Evolutionary conservation across 2,888 invertebrate genomes (phyloP).

Genomic region (Oithona nana): DNA sequence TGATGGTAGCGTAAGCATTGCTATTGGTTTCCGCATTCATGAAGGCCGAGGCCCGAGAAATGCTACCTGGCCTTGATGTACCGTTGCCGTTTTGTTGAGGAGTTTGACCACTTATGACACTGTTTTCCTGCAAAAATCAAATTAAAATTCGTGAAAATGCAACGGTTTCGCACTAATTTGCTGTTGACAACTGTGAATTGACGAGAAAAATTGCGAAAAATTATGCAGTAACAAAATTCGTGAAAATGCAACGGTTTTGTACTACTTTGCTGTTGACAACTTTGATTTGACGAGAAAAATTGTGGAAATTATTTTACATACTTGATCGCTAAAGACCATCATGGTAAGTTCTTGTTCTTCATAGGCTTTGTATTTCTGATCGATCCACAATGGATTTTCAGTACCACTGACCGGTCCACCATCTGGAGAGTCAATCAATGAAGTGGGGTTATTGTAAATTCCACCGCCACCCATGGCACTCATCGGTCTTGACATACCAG

Average conservation of each 20-base stretch:
- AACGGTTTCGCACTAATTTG: too few species aligned
- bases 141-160: too few species aligned
- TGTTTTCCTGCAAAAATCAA: constrained; percentile 20
- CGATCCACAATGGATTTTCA: constrained; percentile 79
- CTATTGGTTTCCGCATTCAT: constrained; percentile 35
- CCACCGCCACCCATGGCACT: not conserved
- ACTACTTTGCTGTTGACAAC: too few species aligned
- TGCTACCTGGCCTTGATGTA: not conserved
- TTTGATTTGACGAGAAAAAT: too few species aligned
- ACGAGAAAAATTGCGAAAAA: too few species aligned
- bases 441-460: not conserved
- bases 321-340: constrained; percentile 67
- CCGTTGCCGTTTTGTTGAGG: not conserved
- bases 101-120: constrained; percentile 18
- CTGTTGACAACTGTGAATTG: too few species aligned
- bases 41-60: not conserved
- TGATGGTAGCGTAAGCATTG: constrained; percentile 61
- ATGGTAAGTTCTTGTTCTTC: constrained; percentile 82
- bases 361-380: constrained; percentile 69
- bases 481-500: not conserved
- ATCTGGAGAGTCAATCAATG: constrained; percentile 46
- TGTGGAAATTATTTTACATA: not conserved
- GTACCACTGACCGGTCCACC: constrained; percentile 62
- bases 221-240: too few species aligned
- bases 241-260: too few species aligned